Conservation (phyloP, 2,113 vertebrate species). For the Promerops cafer region DNA sequence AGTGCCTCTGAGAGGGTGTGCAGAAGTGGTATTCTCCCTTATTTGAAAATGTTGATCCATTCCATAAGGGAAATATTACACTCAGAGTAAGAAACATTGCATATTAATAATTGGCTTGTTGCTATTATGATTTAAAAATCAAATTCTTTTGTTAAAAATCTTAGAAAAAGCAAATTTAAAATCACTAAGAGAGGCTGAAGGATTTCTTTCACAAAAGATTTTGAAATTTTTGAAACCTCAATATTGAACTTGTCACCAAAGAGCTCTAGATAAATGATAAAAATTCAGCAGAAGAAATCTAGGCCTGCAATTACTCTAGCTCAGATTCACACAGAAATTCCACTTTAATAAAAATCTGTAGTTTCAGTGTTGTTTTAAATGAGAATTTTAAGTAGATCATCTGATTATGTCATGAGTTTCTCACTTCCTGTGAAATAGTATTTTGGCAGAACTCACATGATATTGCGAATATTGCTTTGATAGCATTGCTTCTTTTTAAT, state of each 20-base stretch:
- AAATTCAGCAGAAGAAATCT: not conserved
- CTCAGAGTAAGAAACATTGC: not conserved
- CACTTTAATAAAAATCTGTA: not conserved
- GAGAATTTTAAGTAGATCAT: not conserved
- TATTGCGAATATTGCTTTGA: not conserved
- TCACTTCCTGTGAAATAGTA: not conserved
- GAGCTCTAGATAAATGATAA: not conserved
- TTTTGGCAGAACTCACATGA: not conserved
- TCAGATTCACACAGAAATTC: not conserved
- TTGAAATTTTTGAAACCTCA: not conserved
- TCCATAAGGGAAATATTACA: not conserved
- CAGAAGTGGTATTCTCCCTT: not conserved
- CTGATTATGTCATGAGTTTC: not conserved
- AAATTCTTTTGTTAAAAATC: not conserved
- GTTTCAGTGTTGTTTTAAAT: not conserved
- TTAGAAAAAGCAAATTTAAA: not conserved
- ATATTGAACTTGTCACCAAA: not conserved
- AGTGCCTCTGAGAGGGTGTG: not conserved
- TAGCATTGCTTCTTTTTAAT: not conserved
- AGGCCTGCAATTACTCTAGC: not conserved
- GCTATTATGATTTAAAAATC: not conserved
- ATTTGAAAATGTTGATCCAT: not conserved
- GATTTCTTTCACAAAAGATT: not conserved
- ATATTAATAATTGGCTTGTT: not conserved
- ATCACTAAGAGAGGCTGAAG: not conserved